phyloP scores from a whole-genome alignment of 2,888 invertebrate species.

The Antitype chi region DNA sequence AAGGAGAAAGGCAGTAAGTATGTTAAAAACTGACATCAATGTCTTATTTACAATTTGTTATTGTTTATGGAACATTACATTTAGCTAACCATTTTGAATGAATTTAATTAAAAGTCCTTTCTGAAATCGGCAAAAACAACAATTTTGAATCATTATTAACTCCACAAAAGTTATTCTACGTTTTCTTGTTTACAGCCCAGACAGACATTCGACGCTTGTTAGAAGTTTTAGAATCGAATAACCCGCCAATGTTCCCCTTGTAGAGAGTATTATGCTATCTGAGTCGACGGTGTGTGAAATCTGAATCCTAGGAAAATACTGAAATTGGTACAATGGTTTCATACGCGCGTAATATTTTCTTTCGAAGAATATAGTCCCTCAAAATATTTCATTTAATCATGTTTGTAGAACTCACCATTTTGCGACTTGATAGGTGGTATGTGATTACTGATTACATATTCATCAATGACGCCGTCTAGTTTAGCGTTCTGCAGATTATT shows the following conservation, averaged over 20 bases:
- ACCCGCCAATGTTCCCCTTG: neutral
- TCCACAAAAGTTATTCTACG: conserved; percentile 3
- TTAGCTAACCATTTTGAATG: neutral
- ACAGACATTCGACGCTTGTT: conserved; percentile 20
- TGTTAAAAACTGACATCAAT: neutral
- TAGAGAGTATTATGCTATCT: conserved; percentile 20
- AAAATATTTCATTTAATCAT: conserved; percentile 4
- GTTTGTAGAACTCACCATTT: conserved; percentile 82
- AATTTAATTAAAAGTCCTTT: conserved; percentile 3
- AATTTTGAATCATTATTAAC: conserved; percentile 7
- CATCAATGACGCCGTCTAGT: conserved; percentile 86
- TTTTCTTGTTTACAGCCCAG: conserved; percentile 22
- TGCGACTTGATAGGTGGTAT: conserved; percentile 85
- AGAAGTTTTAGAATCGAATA: conserved; percentile 14
- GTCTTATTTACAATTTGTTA: neutral
- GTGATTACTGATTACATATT: conserved; percentile 89
- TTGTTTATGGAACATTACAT: neutral
- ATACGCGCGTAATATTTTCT: conserved; percentile 15
- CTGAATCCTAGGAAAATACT: conserved; percentile 25
- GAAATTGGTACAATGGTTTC: conserved; percentile 5
- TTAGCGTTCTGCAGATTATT: conserved; percentile 92
- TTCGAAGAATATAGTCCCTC: conserved; percentile 17
- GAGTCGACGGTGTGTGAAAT: conserved; percentile 20
- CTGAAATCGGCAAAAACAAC: conserved; percentile 6
- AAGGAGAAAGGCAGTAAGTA: neutral